Base-by-base conservation (phyloP, 2,113 vertebrate genomes). In the Solea solea region DNA sequence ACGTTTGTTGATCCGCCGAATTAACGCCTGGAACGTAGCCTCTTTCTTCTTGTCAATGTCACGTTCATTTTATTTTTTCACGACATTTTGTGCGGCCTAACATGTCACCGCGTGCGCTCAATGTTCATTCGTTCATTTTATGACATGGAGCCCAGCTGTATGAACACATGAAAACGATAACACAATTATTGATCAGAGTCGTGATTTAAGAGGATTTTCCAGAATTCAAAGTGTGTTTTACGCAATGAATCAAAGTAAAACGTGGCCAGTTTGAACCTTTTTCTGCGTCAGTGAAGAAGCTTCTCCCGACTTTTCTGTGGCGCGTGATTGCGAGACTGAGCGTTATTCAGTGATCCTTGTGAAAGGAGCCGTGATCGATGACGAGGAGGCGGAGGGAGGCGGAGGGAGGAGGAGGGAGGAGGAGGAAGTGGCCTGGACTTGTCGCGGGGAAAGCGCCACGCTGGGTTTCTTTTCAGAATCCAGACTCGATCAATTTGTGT, bases 291-390 rank as follows among this genome's bases (percentile, higher is more conserved):
- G 76, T 27, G 74, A 34, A 69, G 80, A 66, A 21, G 21, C 21
- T 70, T 72, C 49, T 7, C 14, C 68, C 28, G 64, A 81, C 34
- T 34, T 34, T 21, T 34, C 34, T 61, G 74, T 71, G 64, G 65
- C 16, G 78, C 21, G 9, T 83, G 86, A 87, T 81, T 85, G 81
- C 42, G 7, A 66, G 76, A 71, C 49, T 15, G 76, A 71, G 40
- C 65, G 72, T 76, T 78, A 84, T 73, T 84, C 73, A 78, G 71
- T 71, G 81, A 86, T 86, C 83, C 80, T 41, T 59, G 66, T 27
- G 60, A 70, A 74, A 70, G 64, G 34, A 34, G 34, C 34, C 5
- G 34, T 34, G 42, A 8, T 34, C 28, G 72, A 84, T 88, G 49
- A 50, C n/a, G 49, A 65, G 74, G 58, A 76, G 40, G 21, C 1